Base-by-base conservation (phyloP, 2,888 invertebrate genomes). In the Empis livida region DNA sequence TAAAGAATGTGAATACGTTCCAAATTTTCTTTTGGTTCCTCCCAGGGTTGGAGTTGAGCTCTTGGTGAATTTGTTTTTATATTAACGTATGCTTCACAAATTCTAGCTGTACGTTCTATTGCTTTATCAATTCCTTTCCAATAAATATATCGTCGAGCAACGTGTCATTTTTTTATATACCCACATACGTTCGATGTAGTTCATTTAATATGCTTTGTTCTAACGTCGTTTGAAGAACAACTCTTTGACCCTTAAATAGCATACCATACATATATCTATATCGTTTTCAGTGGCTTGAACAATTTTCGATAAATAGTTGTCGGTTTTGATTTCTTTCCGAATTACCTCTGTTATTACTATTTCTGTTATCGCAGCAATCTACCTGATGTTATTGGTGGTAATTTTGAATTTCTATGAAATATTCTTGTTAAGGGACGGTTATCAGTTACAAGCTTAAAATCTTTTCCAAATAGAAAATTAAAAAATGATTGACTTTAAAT, bases 361-460 rank as follows among this genome's bases (percentile, higher is more conserved):
- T 5, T 32, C 32, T 4, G 32, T 32, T 32, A 51, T 14, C 50
- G 31, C 13, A 48, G 51, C 32, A 53, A 46, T 5, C 49, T 44
- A 5, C 39, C 20, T 5, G 20, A 50, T 2, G 49, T 51, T 50
- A 52, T 53, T 39, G 48, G 44, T 10, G 51, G 51, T 23, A 52
- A 13, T 42, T 52, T 51, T 14, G 48, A 15, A 38, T 48, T 47
- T 42, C 50, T 44, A 32, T 52, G 50, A 39, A 54, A 52, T 30
- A 50, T 52, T 35, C 51, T 5, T 2, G 44, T 35, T 17, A 53
- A 30, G 6, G 53, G 50, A 20, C 50, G 43, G 38, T 50, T 53
- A 39, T 52, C 52, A 14, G 51, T 52, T 5, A 50, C 27, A 3
- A 51, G 47, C 27, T 40, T 42, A 31, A 53, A 47, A 4, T 8